These are phyloP conservation scores for Macrobrachium rosenbergii DNA, from an alignment of 1,140 invertebrate species.

Conservation along the genomic window DNA sequence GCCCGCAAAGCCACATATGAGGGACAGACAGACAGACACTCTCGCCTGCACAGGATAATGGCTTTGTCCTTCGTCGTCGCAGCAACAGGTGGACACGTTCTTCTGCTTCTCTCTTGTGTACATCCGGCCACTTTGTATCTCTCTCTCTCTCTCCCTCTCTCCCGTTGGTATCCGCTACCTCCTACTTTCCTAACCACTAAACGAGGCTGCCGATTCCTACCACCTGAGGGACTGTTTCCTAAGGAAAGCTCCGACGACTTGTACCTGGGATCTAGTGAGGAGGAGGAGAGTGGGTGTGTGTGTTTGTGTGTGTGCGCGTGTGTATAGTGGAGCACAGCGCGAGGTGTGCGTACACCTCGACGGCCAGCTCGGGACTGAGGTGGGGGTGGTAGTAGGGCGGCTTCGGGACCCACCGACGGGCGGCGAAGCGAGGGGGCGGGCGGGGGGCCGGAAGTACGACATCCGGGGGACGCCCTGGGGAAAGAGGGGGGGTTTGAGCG, in stretches of 20 bases:
- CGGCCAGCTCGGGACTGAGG: slow-evolving; percentile 59
- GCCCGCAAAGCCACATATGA: neutral
- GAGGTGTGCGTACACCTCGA: slow-evolving; percentile 42
- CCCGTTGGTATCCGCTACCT: neutral
- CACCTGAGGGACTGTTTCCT: no score
- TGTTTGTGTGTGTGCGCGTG: slow-evolving; percentile 24
- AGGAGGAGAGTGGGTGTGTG: neutral
- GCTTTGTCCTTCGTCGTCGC: slow-evolving; percentile 46
- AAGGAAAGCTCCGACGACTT: no score
- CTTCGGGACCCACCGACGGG: slow-evolving; percentile 45
- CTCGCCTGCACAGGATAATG: slow-evolving; percentile 47
- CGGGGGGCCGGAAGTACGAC: slow-evolving; percentile 51
- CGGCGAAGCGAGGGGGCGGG: slow-evolving; percentile 38
- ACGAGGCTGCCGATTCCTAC: neutral
- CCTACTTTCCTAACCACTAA: neutral
- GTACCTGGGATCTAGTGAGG: no score
- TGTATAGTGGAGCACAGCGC: slow-evolving; percentile 27
- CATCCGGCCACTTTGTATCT: neutral
- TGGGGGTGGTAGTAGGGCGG: slow-evolving; percentile 30
- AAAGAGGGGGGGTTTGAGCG: neutral
- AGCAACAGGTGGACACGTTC: slow-evolving; percentile 32
- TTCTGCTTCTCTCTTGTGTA: neutral
- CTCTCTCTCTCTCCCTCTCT: neutral
- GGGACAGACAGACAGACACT: neutral
- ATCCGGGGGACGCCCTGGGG: slow-evolving; percentile 45